Evolutionary conservation across 2,797 vertebrate genomes (phyloP), one percentile per base, ranked within the genome.

Genomic region (Paratrypauchen microcephalus): DNA sequence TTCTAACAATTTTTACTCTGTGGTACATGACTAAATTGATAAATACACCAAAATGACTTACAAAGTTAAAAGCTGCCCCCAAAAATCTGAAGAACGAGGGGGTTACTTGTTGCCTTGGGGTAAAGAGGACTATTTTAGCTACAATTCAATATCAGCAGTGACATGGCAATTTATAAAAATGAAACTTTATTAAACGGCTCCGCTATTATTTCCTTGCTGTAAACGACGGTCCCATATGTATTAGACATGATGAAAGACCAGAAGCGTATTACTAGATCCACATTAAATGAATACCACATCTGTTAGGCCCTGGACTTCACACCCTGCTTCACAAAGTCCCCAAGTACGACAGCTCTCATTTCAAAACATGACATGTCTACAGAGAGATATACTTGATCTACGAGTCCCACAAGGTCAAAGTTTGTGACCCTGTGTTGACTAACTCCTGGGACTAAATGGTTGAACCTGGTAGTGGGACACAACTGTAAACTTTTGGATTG

Each of bases 21-120:
- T 63, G 60, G 76, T 84, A 89, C 87, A 92, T 87, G 87, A 92
- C 89, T 83, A 77, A 91, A 90, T 92, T 91, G 83, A 92, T 85
- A 91, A 92, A 91, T 91, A 86, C 68, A 54, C 74, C 57, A 5
- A 50, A 65, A 65, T 47, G 41, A 48, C 15, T 47, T 48, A 47
- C 23, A 48, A 56, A 83, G 86, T 88, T 89, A 85, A 57, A 87
- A 86, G 78, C 77, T 68, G 74, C 74, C 47, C 16, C 26, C 26
- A 60, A 75, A 89, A 87, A 90, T 88, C 70, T 39, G 50, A 83
- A 78, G 74, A 78, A 77, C 75, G 58, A 59, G 75, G 75, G 85
- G 87, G 83, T 84, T 84, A 80, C 81, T 83, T 78, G 70, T 73
- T 73, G 88, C 85, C 84, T 30, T 28, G 54, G 78, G 86, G 83